Base-by-base conservation (phyloP, 2,888 invertebrate genomes). In the Anagyrus pseudococci region DNA sequence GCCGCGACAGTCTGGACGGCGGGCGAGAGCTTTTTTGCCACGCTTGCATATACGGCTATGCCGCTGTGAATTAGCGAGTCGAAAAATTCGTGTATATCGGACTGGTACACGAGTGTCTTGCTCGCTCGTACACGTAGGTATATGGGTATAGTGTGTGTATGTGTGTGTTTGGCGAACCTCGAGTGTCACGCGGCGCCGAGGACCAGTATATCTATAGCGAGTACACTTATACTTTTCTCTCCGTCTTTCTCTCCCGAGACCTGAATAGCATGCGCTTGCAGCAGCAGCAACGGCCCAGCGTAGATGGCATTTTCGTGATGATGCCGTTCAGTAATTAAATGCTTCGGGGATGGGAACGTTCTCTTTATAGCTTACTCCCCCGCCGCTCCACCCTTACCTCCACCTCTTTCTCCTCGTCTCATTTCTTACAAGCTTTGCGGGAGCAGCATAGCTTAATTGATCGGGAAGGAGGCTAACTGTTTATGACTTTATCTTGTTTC, bases 61-160 rank as follows among this genome's bases (percentile, higher is more conserved):
- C 44, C 60, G 57, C 23, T 55, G 40, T 54, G 56, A 64, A 60
- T 64, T 64, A 60, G 60, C 57, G 53, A 60, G 57, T 64, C 64
- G 59, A 60, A n/a, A n/a, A n/a, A n/a, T n/a, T n/a, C n/a, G n/a
- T n/a, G n/a, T n/a, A n/a, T n/a, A n/a, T n/a, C n/a, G n/a, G n/a
- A n/a, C n/a, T n/a, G n/a, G n/a, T 58, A 59, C 46, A 46, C 23
- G 59, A 23, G 37, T 1, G 10, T 2, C 22, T 10, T 15, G n/a
- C 48, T 60, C 60, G 54, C 53, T 54, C 26, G 40, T 17, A 20
- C 44, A 8, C 15, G 48, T 33, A 19, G 43, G 26, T 26, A 4
- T 8, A 46, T 19, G 20, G 13, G 17, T 25, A 29, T 10, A 29
- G 4, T 29, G 29, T 29, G n/a, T n/a, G n/a, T n/a, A n/a, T n/a